Conservation (phyloP, 2,113 vertebrate species). For the Galemys pyrenaicus region DNA sequence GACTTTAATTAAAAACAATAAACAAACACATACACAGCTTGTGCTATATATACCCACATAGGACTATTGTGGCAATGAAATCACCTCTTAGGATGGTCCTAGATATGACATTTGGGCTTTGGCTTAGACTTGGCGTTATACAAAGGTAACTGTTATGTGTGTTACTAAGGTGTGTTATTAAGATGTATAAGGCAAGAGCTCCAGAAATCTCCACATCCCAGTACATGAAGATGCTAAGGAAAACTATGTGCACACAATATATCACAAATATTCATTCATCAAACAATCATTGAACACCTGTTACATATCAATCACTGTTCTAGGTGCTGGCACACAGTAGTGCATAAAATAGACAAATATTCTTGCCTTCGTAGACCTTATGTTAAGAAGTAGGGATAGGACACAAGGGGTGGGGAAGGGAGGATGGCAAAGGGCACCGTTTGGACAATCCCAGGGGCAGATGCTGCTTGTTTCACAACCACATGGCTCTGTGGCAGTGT, state of each 20-base stretch:
- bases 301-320: not conserved
- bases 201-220: not conserved
- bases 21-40: not conserved
- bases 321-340: not conserved
- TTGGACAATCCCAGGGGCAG: not conserved
- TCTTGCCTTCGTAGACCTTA: not conserved
- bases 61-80: not conserved
- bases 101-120: not conserved
- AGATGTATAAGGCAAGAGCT: not conserved
- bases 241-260: not conserved
- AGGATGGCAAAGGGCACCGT: not conserved
- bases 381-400: not conserved
- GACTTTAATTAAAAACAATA: not conserved
- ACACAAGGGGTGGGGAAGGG: not conserved
- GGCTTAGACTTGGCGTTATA: not conserved
- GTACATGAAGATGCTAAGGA: not conserved
- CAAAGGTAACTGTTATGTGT: too few species aligned
- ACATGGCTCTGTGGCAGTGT: not conserved
- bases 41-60: not conserved
- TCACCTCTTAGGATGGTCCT: not conserved
- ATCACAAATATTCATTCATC: slow-evolving; percentile 10
- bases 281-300: not conserved
- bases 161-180: too few species aligned
- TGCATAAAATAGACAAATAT: not conserved
- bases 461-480: not conserved